A percentile compares a stretch with the other conserved stretches of the same genome.
Conservation (phyloP, 1,140 invertebrate species). For the Drosophila mojavensis region DNA sequence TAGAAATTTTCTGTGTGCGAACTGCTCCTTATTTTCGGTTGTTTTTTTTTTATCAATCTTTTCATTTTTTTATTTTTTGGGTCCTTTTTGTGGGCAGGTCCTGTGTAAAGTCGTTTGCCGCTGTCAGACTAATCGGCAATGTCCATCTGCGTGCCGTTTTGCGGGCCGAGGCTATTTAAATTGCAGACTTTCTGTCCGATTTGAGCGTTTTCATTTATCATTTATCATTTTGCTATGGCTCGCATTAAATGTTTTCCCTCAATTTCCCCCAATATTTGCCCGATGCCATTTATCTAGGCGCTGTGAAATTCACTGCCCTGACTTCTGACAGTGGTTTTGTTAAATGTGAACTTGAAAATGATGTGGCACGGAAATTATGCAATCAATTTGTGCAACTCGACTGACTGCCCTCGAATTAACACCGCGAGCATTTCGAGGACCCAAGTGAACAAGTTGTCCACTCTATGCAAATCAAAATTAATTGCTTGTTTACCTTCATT, state of each 20-base stretch:
- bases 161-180: slow-evolving; percentile 39
- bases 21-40: slow-evolving; percentile 1
- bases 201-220: slow-evolving; percentile 52
- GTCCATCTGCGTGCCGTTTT: slow-evolving; percentile 71
- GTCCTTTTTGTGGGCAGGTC: slow-evolving; percentile 30
- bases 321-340: slow-evolving; percentile 48
- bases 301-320: slow-evolving; percentile 29
- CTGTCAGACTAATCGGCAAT: slow-evolving; percentile 61
- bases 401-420: slow-evolving; percentile 42
- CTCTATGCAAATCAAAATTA: neutral
- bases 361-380: slow-evolving; percentile 68
- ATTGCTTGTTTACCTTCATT: neutral
- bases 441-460: slow-evolving; percentile 7
- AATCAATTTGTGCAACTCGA: slow-evolving; percentile 78
- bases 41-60: neutral
- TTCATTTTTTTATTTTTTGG: neutral
- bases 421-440: slow-evolving; percentile 29
- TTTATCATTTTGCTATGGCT: slow-evolving; percentile 71
- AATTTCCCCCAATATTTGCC: slow-evolving; percentile 58
- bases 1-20: slow-evolving; percentile 22
- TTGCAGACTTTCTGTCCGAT: slow-evolving; percentile 42
- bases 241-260: slow-evolving; percentile 75
- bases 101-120: slow-evolving; percentile 25
- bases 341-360: slow-evolving; percentile 70
- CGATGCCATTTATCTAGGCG: slow-evolving; percentile 24